Evolutionary conservation across 2,797 vertebrate species (phyloP).

Genomic region (Epinephelus coioides): DNA sequence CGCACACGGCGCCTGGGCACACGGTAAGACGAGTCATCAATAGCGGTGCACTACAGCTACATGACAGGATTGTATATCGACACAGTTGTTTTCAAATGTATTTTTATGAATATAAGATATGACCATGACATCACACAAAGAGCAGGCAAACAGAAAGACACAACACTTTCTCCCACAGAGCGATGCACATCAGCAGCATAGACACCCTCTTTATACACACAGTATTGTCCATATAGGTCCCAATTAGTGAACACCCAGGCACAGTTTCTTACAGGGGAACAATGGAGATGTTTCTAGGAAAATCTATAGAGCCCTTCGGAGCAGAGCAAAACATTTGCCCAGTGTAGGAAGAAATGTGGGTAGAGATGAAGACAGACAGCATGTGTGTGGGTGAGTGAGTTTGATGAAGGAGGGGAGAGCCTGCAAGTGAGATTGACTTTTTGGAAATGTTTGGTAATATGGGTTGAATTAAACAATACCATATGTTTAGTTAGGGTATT

Average conservation of each 20-base stretch:
- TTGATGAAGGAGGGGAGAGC: slow-evolving; percentile 38
- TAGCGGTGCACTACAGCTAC: background rate
- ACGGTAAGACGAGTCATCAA: slow-evolving; percentile 82
- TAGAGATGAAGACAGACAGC: slow-evolving; percentile 59
- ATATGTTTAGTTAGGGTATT: background rate
- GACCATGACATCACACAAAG: background rate
- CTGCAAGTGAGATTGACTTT: slow-evolving; percentile 36
- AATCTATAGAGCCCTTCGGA: slow-evolving; percentile 26
- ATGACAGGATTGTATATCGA: background rate
- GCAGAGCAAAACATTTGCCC: slow-evolving; percentile 27
- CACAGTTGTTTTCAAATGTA: background rate
- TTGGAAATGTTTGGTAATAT: slow-evolving; percentile 28
- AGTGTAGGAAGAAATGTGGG: slow-evolving; percentile 59
- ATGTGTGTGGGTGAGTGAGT: slow-evolving; percentile 64
- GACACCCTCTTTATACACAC: background rate
- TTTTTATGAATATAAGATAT: background rate
- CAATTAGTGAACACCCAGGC: background rate
- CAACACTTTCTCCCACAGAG: background rate
- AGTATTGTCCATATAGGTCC: background rate
- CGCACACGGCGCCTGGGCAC: slow-evolving; percentile 94
- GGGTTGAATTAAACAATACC: slow-evolving; percentile 3
- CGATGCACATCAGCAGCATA: background rate
- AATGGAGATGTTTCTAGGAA: slow-evolving; percentile 13
- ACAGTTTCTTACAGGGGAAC: slow-evolving; percentile 5
- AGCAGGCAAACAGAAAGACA: background rate